These are phyloP conservation scores for Lithosia quadra DNA, from an alignment of 2,888 invertebrate species.

Conservation along the genomic window DNA sequence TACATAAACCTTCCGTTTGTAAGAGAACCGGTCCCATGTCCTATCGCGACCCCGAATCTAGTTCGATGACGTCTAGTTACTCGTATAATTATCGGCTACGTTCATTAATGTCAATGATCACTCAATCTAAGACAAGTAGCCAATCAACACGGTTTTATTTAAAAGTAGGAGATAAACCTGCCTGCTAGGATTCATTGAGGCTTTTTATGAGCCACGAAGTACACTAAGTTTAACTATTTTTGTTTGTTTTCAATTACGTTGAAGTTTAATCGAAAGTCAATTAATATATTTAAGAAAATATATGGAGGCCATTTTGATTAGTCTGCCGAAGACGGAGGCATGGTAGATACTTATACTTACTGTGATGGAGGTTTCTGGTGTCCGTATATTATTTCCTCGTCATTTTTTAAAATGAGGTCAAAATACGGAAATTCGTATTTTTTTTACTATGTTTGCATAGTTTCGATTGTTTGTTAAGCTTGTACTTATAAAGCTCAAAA, in stretches of 20 bases:
- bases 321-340: neutral
- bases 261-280: neutral
- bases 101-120: constrained; percentile 10
- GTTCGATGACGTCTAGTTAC: neutral
- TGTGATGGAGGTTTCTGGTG: too few relatives aligned
- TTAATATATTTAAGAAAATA: neutral
- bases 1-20: constrained; percentile 12
- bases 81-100: neutral
- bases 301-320: neutral
- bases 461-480: too few relatives aligned
- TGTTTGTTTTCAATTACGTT: neutral
- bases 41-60: constrained; percentile 4
- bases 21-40: constrained; percentile 10
- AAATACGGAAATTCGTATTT: too few relatives aligned
- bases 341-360: too few relatives aligned
- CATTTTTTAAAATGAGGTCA: too few relatives aligned
- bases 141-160: neutral
- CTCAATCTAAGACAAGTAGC: constrained; percentile 7
- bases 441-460: too few relatives aligned
- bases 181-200: neutral
- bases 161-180: neutral
- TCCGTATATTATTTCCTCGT: too few relatives aligned
- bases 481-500: too few relatives aligned
- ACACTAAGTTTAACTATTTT: neutral
- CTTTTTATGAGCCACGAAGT: too few relatives aligned